Evolutionary conservation across 92 coral and sea anemone genomes (phyloP).

Genomic region (Epizoanthus rinbou): DNA sequence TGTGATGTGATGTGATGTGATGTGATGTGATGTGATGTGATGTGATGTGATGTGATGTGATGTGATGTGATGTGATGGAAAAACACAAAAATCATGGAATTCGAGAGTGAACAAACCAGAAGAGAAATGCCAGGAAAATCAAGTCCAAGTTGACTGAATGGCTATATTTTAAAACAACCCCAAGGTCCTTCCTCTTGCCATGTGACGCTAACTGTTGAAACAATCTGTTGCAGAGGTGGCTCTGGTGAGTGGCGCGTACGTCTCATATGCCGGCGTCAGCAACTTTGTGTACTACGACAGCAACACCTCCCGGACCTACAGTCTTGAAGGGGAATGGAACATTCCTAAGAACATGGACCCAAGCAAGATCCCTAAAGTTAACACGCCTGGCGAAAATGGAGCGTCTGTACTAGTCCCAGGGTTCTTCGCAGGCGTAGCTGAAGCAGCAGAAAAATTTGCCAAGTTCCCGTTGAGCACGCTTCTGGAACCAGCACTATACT

Average conservation of each 20-base stretch:
- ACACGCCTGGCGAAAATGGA: constrained; percentile 74
- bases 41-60: background rate
- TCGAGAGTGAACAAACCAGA: no score
- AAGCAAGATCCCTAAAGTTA: constrained; percentile 64
- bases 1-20: background rate
- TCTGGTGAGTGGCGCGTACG: constrained; percentile 84
- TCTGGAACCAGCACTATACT: constrained; percentile 88
- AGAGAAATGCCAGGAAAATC: no score
- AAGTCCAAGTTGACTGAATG: no score
- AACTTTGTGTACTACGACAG: constrained; percentile 87
- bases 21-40: background rate
- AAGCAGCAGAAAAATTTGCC: constrained; percentile 77
- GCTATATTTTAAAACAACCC: background rate
- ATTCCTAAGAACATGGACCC: constrained; percentile 66
- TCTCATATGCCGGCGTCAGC: constrained; percentile 88
- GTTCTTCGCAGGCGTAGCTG: constrained; percentile 83
- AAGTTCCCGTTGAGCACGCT: constrained; percentile 80
- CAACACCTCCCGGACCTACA: constrained; percentile 64
- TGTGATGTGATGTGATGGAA: background rate
- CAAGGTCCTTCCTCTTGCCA: background rate
- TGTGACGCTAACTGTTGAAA: no score
- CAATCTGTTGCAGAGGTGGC: constrained; percentile 67
- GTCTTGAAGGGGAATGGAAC: constrained; percentile 93
- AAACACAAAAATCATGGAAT: no score
- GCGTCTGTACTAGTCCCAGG: constrained; percentile 92